Base-by-base conservation (phyloP, 2,888 invertebrate species). In the Linyphia triangularis region DNA sequence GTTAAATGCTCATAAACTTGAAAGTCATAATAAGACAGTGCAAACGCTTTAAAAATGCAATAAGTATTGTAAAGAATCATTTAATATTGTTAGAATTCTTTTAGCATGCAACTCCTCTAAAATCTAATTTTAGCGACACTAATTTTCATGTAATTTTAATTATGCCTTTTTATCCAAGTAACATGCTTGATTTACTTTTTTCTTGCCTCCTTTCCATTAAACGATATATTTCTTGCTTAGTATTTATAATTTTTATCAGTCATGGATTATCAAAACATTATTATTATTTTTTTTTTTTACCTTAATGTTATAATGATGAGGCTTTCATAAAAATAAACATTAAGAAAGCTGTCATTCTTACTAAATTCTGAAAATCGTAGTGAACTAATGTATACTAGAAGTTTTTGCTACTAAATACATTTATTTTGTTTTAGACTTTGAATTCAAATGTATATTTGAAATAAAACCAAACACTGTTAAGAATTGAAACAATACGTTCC, bases 1-100 rank as follows among this genome's bases (percentile, higher is more conserved):
- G 24, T 70, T 59, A 43, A 85, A 85, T n/a, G 61, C 30, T 75
- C 70, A 77, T 40, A 83, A 78, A 78, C 57, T 77, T 67, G 30
- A 69, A 77, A 77, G 59, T 37, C 67, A 40, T 26, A 72, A 72
- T 43, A 43, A 67, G 19, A 40, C 37, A 78, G 69, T 77, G 84
- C 69, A 69, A 85, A 70, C 61, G 70, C 69, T 78, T 78, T 78
- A 78, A 78, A 84, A 84, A 84, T 75, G 75, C 75, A 75, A 61
- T 24, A 13, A 13, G n/a, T 51, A 61, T 61, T n/a, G 16, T 2
- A 78, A 85, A 70, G 85, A 13, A 78, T 70, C 61, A 43, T 22
- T 72, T 26, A 4, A n/a, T 37, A 33, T 22, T 51, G 5, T 5
- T 51, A 2, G 13, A 33, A 30, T 59, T 33, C 19, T 2, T 57